A percentile compares a stretch with the other conserved stretches of the same genome.
Evolutionary conservation across 1,140 invertebrate genomes (phyloP).

Genomic region (Pogonognathellus flavescens): DNA sequence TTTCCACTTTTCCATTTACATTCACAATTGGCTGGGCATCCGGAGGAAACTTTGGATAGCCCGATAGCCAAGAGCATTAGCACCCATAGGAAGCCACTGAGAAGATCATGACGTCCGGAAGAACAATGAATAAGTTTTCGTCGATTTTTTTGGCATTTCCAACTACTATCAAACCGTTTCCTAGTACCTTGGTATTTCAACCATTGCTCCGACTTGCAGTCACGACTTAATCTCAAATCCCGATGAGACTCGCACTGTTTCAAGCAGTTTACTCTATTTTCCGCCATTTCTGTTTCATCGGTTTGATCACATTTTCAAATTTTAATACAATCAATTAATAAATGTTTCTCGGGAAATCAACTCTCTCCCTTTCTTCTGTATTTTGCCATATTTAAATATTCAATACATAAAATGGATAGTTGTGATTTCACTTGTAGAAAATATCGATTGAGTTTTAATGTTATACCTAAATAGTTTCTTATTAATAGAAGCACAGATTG

Average conservation of each 20-base stretch:
- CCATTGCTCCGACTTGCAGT: neutral
- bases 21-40: constrained; percentile 80
- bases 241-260: neutral
- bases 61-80: constrained; percentile 48
- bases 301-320: neutral
- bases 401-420: too few species aligned
- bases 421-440: too few species aligned
- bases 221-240: neutral
- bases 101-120: constrained; percentile 30
- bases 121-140: constrained; percentile 17
- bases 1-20: constrained; percentile 90
- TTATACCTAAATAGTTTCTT: too few species aligned
- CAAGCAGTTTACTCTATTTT: constrained; percentile 26
- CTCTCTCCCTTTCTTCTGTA: too few species aligned
- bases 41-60: constrained; percentile 53
- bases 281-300: constrained; percentile 11
- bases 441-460: too few species aligned
- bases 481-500: too few species aligned
- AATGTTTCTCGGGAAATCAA: too few species aligned
- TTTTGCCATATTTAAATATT: too few species aligned
- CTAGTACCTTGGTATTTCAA: neutral
- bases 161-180: neutral
- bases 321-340: too few species aligned
- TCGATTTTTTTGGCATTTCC: constrained; percentile 18
- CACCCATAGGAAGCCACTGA: constrained; percentile 45